phyloP scores from a whole-genome alignment of 2,113 vertebrate species.

The Chaetops frenatus region DNA sequence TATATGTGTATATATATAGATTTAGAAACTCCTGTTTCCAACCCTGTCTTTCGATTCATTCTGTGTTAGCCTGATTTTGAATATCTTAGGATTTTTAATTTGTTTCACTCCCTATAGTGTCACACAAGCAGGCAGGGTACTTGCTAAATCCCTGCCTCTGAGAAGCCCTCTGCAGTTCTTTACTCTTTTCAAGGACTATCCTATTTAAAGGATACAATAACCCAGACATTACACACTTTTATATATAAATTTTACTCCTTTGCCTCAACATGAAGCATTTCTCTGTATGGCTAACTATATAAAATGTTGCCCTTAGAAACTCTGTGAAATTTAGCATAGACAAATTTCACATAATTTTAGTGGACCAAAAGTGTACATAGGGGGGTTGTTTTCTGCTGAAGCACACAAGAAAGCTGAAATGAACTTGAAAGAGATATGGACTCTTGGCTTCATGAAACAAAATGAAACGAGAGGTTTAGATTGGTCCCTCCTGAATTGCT shows the following conservation, averaged over 20 bases:
- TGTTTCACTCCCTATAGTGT: not conserved
- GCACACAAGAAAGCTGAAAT: conserved; percentile 22
- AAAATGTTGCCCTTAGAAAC: not conserved
- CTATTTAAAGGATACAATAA: not conserved
- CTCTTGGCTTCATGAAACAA: not conserved
- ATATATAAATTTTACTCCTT: not conserved
- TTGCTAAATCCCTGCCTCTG: not conserved
- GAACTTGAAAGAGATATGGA: not conserved
- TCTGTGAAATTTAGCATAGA: not conserved
- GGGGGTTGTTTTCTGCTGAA: conserved; percentile 7
- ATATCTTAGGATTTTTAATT: not conserved
- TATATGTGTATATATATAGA: not conserved
- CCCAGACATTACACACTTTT: not conserved
- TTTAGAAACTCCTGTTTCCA: not conserved
- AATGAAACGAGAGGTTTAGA: not conserved
- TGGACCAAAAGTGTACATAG: not conserved
- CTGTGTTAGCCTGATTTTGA: not conserved
- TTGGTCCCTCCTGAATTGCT: not conserved
- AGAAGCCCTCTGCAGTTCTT: not conserved
- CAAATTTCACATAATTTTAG: conserved; percentile 11
- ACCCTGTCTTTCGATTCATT: not conserved
- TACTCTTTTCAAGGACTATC: not conserved
- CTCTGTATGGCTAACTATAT: not conserved
- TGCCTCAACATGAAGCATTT: not conserved
- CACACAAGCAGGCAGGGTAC: not conserved